Percentiles rank a stretch among this genome's conserved stretches.
phyloP scores from a whole-genome alignment of 2,113 vertebrate genomes.

The Falcunculus frontatus region DNA sequence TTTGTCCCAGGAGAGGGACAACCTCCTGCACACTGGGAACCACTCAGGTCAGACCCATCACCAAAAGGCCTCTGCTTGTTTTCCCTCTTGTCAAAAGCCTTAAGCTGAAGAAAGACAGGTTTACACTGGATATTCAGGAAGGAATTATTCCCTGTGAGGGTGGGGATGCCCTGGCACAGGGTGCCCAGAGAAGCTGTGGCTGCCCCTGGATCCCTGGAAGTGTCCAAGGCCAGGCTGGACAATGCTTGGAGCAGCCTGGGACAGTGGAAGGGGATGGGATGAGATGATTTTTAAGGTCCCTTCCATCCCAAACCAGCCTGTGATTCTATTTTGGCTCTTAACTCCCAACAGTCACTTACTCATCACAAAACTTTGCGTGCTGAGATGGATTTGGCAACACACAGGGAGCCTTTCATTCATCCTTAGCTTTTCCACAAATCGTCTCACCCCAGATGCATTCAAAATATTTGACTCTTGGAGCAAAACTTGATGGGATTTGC shows the following conservation, averaged over 20 bases:
- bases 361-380: background rate
- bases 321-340: background rate
- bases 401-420: background rate
- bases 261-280: background rate
- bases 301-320: background rate
- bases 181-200: background rate
- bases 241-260: background rate
- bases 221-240: background rate
- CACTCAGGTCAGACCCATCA: background rate
- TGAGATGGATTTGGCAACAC: background rate
- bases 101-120: background rate
- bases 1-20: background rate
- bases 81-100: background rate
- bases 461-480: background rate
- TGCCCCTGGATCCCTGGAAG: background rate
- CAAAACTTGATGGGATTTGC: background rate
- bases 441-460: background rate
- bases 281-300: background rate
- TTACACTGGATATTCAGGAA: background rate
- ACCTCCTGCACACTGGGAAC: background rate
- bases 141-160: background rate
- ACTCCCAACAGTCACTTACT: background rate
- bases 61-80: background rate
- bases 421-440: background rate
- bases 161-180: background rate